These are phyloP conservation scores for Corythoichthys intestinalis DNA, from an alignment of 2,113 vertebrate species.

Conservation along the genomic window DNA sequence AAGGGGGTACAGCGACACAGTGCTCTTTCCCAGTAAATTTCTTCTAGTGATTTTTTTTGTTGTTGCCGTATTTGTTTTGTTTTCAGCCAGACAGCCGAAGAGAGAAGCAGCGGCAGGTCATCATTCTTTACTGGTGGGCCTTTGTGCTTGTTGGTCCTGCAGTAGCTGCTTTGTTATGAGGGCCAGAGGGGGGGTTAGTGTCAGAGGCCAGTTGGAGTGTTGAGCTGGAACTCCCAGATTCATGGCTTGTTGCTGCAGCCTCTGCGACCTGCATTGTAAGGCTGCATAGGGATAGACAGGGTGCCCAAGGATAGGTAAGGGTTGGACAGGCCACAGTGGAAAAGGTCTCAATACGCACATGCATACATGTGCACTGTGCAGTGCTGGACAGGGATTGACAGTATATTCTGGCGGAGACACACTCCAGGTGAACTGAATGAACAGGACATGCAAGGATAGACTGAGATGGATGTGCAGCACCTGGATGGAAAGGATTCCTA, in stretches of 20 bases:
- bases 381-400: not conserved
- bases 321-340: not conserved
- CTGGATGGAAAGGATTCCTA: not conserved
- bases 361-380: not conserved
- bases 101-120: slow-evolving; percentile 13
- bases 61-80: not conserved
- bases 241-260: slow-evolving; percentile 56
- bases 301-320: not conserved
- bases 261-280: slow-evolving; percentile 38
- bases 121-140: slow-evolving; percentile 33
- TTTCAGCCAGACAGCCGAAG: slow-evolving; percentile 6
- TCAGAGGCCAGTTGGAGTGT: slow-evolving; percentile 40
- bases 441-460: not conserved
- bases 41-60: not conserved
- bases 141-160: slow-evolving; percentile 14
- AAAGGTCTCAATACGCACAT: not conserved
- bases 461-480: not conserved
- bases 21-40: not conserved
- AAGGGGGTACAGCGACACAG: not conserved
- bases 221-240: slow-evolving; percentile 49
- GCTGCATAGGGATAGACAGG: not conserved
- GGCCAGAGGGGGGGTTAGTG: slow-evolving; percentile 40
- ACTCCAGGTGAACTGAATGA: too few relatives aligned
- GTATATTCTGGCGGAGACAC: not conserved
- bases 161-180: slow-evolving; percentile 41